A percentile compares a stretch with the other conserved stretches of the same genome.
Conservation (phyloP, 2,113 vertebrate species). For the Spermophilus dauricus region DNA sequence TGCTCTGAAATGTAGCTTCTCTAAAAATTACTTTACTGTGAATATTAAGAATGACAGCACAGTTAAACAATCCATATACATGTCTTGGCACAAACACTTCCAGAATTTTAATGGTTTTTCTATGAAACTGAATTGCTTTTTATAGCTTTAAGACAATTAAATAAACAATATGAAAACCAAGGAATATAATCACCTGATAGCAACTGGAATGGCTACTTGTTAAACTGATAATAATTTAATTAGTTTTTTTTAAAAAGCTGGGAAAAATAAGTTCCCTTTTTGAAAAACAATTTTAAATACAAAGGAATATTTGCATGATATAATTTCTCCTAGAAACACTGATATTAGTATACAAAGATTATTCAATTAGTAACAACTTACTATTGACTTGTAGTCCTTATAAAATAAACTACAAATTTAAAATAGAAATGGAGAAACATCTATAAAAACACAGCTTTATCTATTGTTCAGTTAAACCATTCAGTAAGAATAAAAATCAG, state of each 20-base stretch:
- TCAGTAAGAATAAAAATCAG: slow-evolving; percentile 66
- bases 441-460: slow-evolving; percentile 66
- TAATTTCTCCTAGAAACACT: slow-evolving; percentile 69
- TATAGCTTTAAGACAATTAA: slow-evolving; percentile 82
- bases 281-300: slow-evolving; percentile 71
- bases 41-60: slow-evolving; percentile 99
- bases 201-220: slow-evolving; percentile 55
- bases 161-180: slow-evolving; percentile 79
- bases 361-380: slow-evolving; percentile 73
- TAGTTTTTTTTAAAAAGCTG: slow-evolving; percentile 60
- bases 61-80: slow-evolving; percentile 97
- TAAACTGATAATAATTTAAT: slow-evolving; percentile 71
- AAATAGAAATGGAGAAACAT: slow-evolving; percentile 27
- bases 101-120: slow-evolving; percentile 95
- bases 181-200: slow-evolving; percentile 64
- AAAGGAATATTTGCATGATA: slow-evolving; percentile 65
- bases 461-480: slow-evolving; percentile 63
- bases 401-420: slow-evolving; percentile 72
- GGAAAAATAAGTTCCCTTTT: slow-evolving; percentile 11
- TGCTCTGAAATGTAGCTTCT: slow-evolving; percentile 94
- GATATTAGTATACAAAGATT: neutral
- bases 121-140: slow-evolving; percentile 86
- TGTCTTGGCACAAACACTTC: slow-evolving; percentile 93
- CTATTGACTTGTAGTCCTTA: slow-evolving; percentile 58
- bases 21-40: slow-evolving; percentile 95